A percentile compares a stretch with the other conserved stretches of the same genome.
phyloP scores from a whole-genome alignment of 2,888 invertebrate species.

The Oeneis ivallda region DNA sequence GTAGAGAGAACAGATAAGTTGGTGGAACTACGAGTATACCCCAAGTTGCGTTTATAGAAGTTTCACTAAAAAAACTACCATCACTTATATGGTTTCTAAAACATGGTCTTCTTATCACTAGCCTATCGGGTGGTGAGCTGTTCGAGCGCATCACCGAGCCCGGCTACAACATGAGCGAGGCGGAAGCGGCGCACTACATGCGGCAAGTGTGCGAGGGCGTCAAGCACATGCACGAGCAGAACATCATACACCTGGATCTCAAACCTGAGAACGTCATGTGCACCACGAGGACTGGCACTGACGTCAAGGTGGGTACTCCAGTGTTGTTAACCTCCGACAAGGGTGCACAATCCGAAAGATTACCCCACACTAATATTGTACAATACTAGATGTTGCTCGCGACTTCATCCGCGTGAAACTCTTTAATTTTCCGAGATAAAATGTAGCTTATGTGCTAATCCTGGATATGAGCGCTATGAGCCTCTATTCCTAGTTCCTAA shows the following conservation, averaged over 20 bases:
- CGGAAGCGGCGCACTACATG: slow-evolving; percentile 99
- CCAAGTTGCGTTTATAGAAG: too few relatives aligned
- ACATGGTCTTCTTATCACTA: slow-evolving; percentile 52
- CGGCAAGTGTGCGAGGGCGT: slow-evolving; percentile 98
- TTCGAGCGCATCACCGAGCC: slow-evolving; percentile 99
- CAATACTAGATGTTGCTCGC: too few relatives aligned
- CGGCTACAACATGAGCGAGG: slow-evolving; percentile 98
- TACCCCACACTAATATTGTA: too few relatives aligned
- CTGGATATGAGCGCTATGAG: too few relatives aligned
- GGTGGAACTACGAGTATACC: too few relatives aligned
- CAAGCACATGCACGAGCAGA: slow-evolving; percentile 99
- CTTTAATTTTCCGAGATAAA: too few relatives aligned
- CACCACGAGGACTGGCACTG: slow-evolving; percentile 96
- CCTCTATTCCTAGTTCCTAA: too few relatives aligned
- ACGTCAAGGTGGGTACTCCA: slow-evolving; percentile 86
- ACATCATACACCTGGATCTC: slow-evolving; percentile 98
- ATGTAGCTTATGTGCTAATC: too few relatives aligned
- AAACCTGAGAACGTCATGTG: slow-evolving; percentile 99
- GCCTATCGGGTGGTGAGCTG: slow-evolving; percentile 98
- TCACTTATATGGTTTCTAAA: background rate
- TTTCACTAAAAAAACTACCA: background rate
- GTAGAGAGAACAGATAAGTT: too few relatives aligned
- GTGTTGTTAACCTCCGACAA: too few relatives aligned
- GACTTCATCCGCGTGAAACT: too few relatives aligned
- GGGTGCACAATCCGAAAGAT: too few relatives aligned